Evolutionary conservation across 2,113 vertebrate species (phyloP).

Genomic region (Perca fluviatilis): DNA sequence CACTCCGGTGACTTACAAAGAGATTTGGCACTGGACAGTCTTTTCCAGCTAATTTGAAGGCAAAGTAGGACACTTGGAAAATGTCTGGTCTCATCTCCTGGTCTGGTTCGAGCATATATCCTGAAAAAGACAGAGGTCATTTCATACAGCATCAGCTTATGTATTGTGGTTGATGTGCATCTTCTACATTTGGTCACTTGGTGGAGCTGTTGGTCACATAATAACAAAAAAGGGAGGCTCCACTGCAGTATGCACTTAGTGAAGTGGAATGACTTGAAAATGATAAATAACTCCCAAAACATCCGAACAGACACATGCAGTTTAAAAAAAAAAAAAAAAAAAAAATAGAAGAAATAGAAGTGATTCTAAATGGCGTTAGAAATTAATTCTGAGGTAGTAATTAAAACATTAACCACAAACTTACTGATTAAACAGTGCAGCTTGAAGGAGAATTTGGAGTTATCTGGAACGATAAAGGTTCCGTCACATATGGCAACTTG

Average conservation of each 20-base stretch:
- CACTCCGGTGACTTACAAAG: slow-evolving; percentile 87
- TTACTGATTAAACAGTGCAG: slow-evolving; percentile 96
- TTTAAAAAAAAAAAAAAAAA: neutral
- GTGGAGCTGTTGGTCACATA: slow-evolving; percentile 57
- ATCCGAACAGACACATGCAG: neutral
- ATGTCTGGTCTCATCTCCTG: slow-evolving; percentile 95
- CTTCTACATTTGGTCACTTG: slow-evolving; percentile 51
- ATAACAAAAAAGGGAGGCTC: slow-evolving; percentile 7
- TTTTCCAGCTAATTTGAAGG: slow-evolving; percentile 95
- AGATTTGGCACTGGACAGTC: slow-evolving; percentile 96
- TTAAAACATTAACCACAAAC: slow-evolving; percentile 67
- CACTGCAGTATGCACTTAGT: neutral
- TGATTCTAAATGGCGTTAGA: neutral
- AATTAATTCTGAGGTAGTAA: neutral
- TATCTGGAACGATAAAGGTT: slow-evolving; percentile 95
- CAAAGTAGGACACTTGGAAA: slow-evolving; percentile 96
- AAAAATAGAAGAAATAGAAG: neutral
- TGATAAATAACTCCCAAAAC: neutral
- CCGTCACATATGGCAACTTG: slow-evolving; percentile 99
- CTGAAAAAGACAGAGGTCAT: slow-evolving; percentile 68
- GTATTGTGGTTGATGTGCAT: neutral
- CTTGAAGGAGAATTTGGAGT: slow-evolving; percentile 92
- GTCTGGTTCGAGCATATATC: slow-evolving; percentile 98
- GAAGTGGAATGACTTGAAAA: slow-evolving; percentile 36
- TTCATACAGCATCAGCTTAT: neutral